These are phyloP conservation scores for Sminthurinus aureus DNA, from an alignment of 2,888 invertebrate genomes.

Conservation along the genomic window DNA sequence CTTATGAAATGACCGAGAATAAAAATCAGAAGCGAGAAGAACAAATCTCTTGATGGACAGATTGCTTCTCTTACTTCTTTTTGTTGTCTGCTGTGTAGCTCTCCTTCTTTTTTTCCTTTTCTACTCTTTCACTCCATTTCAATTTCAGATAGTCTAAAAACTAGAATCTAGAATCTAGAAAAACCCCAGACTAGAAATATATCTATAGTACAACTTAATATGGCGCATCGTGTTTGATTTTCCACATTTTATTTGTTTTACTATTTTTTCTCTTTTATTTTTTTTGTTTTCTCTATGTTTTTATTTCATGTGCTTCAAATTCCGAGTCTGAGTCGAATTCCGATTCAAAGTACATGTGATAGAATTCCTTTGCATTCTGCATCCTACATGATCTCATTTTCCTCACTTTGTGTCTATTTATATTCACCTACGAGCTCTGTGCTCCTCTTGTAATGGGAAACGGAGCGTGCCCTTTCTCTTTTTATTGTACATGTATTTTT, in stretches of 20 bases:
- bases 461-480: background rate
- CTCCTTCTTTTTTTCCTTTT: no score
- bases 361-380: background rate
- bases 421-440: slow-evolving; percentile 26
- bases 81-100: background rate
- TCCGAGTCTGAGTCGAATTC: background rate
- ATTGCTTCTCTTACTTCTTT: slow-evolving; percentile 33
- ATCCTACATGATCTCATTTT: slow-evolving; percentile 12
- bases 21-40: slow-evolving; percentile 38
- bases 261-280: background rate
- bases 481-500: slow-evolving; percentile 8
- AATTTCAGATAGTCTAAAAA: no score
- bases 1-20: slow-evolving; percentile 50
- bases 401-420: slow-evolving; percentile 24
- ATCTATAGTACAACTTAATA: no score
- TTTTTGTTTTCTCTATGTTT: background rate
- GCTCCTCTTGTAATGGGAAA: background rate
- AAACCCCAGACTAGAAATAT: background rate
- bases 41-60: slow-evolving; percentile 46
- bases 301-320: background rate
- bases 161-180: background rate
- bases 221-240: no score
- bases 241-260: background rate
- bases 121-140: no score
- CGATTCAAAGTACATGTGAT: background rate